phyloP scores from a whole-genome alignment of 2,888 invertebrate genomes.

The Melanargia galathea region DNA sequence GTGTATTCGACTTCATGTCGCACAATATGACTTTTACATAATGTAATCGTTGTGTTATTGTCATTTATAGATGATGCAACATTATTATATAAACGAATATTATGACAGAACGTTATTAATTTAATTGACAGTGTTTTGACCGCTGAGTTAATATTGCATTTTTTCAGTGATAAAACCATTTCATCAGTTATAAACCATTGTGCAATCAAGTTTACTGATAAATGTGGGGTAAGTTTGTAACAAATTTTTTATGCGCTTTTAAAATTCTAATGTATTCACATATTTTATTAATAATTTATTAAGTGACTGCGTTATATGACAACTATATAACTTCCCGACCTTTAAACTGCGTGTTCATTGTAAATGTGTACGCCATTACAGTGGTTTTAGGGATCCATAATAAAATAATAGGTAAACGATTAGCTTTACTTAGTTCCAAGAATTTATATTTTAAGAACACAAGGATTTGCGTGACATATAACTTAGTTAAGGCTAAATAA shows the following conservation, averaged over 20 bases:
- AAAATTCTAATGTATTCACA: constrained; percentile 27
- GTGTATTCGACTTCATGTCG: background rate
- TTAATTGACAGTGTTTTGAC: constrained; percentile 23
- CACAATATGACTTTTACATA: background rate
- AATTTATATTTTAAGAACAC: constrained; percentile 21
- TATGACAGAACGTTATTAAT: constrained; percentile 18
- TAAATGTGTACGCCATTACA: constrained; percentile 19
- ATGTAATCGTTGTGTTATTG: constrained; percentile 1
- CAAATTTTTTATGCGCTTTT: constrained; percentile 30
- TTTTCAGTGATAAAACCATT: constrained; percentile 20
- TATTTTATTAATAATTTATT: constrained; percentile 23
- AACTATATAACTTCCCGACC: constrained; percentile 28
- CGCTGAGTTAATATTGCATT: constrained; percentile 21
- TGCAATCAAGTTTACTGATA: constrained; percentile 26
- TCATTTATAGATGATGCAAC: constrained; percentile 15
- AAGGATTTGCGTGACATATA: constrained; percentile 13
- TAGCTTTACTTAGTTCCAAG: constrained; percentile 15
- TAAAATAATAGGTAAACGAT: constrained; percentile 11
- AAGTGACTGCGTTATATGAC: constrained; percentile 24
- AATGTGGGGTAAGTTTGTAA: constrained; percentile 30
- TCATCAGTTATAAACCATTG: constrained; percentile 25
- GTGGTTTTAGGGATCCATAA: constrained; percentile 7
- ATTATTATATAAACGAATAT: constrained; percentile 16
- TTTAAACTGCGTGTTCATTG: constrained; percentile 20
- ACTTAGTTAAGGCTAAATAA: constrained; percentile 13